Conservation (phyloP, 2,113 vertebrate genomes). For the Prionailurus viverrinus region DNA sequence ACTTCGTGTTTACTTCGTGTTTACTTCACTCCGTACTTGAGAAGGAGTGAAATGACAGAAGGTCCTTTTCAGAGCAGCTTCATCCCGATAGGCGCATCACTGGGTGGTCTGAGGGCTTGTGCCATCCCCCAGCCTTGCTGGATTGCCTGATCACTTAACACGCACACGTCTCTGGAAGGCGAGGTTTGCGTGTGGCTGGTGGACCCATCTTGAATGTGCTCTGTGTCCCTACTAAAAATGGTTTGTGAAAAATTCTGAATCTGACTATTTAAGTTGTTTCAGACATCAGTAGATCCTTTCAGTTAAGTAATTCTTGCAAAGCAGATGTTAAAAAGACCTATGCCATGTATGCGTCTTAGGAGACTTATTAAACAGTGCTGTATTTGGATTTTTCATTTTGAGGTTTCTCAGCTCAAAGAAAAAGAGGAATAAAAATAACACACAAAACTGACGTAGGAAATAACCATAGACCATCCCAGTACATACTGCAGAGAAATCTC, state of each 20-base stretch:
- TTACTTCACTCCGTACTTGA: too few relatives aligned
- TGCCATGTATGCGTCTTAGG: neutral
- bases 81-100: neutral
- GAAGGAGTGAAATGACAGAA: neutral
- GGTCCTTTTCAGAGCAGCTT: neutral
- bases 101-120: too few relatives aligned
- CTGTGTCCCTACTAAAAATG: neutral
- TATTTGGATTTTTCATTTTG: neutral
- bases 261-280: neutral
- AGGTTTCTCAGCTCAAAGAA: neutral
- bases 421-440: neutral
- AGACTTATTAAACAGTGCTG: neutral
- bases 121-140: neutral
- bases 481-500: neutral
- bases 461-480: neutral
- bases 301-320: neutral
- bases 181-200: neutral
- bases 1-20: neutral
- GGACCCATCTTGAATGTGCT: neutral
- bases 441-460: neutral
- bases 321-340: neutral
- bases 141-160: rapidly evolving
- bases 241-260: neutral
- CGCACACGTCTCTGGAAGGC: neutral
- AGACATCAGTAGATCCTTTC: neutral